phyloP scores from a whole-genome alignment of 2,113 vertebrate species.

The Falcunculus frontatus region DNA sequence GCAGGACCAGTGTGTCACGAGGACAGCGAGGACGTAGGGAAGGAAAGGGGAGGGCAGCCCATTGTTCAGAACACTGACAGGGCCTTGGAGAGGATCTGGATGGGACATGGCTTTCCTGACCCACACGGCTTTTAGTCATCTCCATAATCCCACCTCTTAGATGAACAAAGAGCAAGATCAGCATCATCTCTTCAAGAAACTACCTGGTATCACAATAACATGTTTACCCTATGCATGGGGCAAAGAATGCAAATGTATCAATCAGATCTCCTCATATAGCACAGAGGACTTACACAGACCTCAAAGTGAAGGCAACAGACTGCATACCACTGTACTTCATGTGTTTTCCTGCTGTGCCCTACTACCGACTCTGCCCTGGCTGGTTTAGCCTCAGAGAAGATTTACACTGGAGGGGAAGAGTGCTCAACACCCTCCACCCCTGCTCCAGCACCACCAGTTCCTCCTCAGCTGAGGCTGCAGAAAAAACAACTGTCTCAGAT shows the following conservation, averaged over 20 bases:
- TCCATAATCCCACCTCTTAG: background rate
- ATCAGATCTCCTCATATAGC: background rate
- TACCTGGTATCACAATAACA: background rate
- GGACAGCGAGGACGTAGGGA: background rate
- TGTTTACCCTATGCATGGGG: fast-evolving
- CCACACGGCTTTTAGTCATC: background rate
- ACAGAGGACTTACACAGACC: background rate
- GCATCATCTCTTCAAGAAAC: background rate
- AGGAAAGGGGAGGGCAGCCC: background rate
- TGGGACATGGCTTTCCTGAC: background rate
- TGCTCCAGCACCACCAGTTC: fast-evolving
- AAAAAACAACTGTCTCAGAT: background rate
- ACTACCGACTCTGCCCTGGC: background rate
- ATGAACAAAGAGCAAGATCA: background rate
- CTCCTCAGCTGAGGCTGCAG: background rate
- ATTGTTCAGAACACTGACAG: background rate
- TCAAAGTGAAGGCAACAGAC: background rate
- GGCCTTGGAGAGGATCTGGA: background rate
- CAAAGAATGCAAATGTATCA: background rate
- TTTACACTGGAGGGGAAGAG: background rate
- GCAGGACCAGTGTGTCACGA: background rate
- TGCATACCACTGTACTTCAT: background rate
- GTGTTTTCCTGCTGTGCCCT: background rate
- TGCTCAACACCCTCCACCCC: background rate
- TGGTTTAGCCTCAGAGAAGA: background rate